Evolutionary conservation across 2,888 invertebrate species (phyloP).

Genomic region (Argyresthia goedartella): DNA sequence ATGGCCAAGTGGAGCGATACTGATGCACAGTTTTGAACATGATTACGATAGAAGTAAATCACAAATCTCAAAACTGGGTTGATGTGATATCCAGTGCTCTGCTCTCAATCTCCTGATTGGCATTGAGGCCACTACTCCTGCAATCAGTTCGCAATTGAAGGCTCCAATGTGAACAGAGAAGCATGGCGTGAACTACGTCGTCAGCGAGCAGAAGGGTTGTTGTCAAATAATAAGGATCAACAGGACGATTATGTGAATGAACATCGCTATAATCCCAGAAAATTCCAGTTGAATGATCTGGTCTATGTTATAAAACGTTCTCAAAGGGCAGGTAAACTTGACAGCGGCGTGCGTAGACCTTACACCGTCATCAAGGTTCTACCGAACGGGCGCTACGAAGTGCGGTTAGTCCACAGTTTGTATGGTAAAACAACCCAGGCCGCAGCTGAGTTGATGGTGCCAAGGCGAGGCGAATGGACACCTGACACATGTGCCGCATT

Average conservation of each 20-base stretch:
- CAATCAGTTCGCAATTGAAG: neutral
- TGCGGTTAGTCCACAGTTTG: neutral
- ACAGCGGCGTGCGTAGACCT: conserved; percentile 1
- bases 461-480: neutral
- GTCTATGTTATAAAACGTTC: neutral
- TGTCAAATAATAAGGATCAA: neutral
- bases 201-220: neutral
- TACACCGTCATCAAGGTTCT: neutral
- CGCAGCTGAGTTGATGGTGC: neutral
- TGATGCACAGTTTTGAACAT: too few relatives aligned
- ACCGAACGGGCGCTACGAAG: neutral
- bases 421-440: neutral
- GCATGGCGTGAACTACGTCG: neutral
- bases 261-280: neutral
- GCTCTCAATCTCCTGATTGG: neutral
- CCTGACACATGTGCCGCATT: neutral
- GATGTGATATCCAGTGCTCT: neutral
- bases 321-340: neutral
- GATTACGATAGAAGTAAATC: too few relatives aligned
- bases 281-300: too few relatives aligned
- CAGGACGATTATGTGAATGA: neutral
- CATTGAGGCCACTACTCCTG: neutral
- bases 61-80: conserved; percentile 1
- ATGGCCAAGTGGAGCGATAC: too few relatives aligned
- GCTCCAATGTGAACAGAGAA: neutral